Base-by-base conservation (phyloP, 2,888 invertebrate genomes). In the Psococerastis gibbosa region DNA sequence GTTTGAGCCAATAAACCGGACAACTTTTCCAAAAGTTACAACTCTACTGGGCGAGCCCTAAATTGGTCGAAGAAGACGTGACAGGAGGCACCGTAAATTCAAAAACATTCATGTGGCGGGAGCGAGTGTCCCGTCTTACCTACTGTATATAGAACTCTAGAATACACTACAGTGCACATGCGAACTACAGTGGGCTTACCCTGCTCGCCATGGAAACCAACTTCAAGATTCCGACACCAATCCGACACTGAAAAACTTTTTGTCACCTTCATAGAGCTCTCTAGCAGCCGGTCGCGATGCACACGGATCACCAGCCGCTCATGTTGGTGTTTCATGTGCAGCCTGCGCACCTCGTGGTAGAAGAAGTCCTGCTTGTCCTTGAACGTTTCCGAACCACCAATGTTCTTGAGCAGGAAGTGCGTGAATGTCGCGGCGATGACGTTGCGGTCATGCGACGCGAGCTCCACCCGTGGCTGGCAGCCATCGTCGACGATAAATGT, bases 141-240 rank as follows among this genome's bases (percentile, higher is more conserved):
- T n/a, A n/a, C n/a, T n/a, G n/a, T n/a, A n/a, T n/a, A n/a, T n/a
- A n/a, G n/a, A n/a, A n/a, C n/a, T n/a, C n/a, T n/a, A n/a, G n/a
- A n/a, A n/a, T n/a, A n/a, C n/a, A n/a, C n/a, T n/a, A n/a, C n/a
- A n/a, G n/a, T n/a, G n/a, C n/a, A n/a, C n/a, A n/a, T n/a, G n/a
- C n/a, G n/a, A n/a, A n/a, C n/a, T n/a, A n/a, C n/a, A n/a, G n/a
- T n/a, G n/a, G 15, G 46, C 50, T 50, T 54, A 80, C 87, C 92
- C 70, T 87, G 87, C 60, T 94, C 92, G n/a, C 88, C 89, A 59
- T 81, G 76, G 63, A 92, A 92, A 45, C 77, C 78, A 49, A 92
- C 78, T 65, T 92, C 91, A 60, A 92, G 91, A 66, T 83, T 88
- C 57, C 82, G 75, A 62, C 89, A 91, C 92, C 92, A 94, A 65